Evolutionary conservation across 2,113 vertebrate genomes (phyloP), one percentile per base, ranked within the genome.

Genomic region (Cephalophus harveyi): DNA sequence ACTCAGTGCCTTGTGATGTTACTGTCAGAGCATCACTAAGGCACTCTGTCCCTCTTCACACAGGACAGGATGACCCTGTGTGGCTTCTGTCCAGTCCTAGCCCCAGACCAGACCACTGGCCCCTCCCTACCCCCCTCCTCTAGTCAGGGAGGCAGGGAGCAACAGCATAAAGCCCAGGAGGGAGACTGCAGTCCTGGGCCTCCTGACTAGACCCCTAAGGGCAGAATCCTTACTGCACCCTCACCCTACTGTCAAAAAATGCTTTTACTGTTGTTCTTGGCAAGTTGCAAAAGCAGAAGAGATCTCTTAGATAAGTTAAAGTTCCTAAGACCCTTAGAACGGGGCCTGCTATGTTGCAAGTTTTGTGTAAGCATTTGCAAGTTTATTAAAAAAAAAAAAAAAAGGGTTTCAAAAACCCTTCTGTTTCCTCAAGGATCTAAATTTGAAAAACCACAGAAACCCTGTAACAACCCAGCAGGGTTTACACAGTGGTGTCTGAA

Each of bases 201-300:
- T 89, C 93, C 91, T 60, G 97, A 97, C 86, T 21, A 19, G 89
- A 93, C 83, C 87, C 86, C 91, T 93, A 89, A 97, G 89, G 62
- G 89, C 88, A 96, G 88, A 91, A 93, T 94, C 98, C 95, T 94
- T 87, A 88, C 25, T 97, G 86, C 76, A 88, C 54, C 78, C 79
- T 48, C 59, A 60, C 17, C n/a, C 48, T 1, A 52, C n/a, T n/a
- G 54, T 74, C 79, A 59, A 62, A 93, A 88, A 96, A 57, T 16
- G 16, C 27, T 64, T 74, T 60, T 74, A 55, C 86, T 91, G 60
- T 81, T 93, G 71, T 79, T 89, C 52, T 64, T 92, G 57, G 50
- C 71, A 92, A 87, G 57, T 83, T 91, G 59, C 25, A 86, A 94
- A 92, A 76, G 64, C 33, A 46, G 55, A 85, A 96, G 88, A 16